phyloP scores from a whole-genome alignment of 1,140 invertebrate genomes.

The Fopius arisanus region DNA sequence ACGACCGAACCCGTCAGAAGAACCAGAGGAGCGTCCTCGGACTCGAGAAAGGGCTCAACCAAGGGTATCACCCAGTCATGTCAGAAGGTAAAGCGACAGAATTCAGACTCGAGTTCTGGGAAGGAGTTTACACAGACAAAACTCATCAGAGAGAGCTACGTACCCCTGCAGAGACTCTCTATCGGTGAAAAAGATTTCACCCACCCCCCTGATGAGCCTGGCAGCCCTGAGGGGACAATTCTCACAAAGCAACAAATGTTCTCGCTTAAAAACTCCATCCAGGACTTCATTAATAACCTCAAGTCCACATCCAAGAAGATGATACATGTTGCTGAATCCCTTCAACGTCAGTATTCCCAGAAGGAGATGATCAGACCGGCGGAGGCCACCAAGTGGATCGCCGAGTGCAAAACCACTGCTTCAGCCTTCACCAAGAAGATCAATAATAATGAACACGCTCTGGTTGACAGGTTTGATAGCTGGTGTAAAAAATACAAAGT shows the following conservation, averaged over 20 bases:
- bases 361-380: neutral
- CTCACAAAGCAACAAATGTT: conserved; percentile 25
- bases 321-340: conserved; percentile 8
- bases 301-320: conserved; percentile 18
- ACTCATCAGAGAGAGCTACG: conserved; percentile 10
- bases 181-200: conserved; percentile 33
- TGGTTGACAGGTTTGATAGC: conserved; percentile 8
- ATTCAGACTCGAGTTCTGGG: conserved; percentile 38
- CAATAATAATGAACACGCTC: neutral
- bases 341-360: neutral
- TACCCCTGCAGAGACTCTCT: conserved; percentile 10
- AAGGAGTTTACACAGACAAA: conserved; percentile 41
- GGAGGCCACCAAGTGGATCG: conserved; percentile 10
- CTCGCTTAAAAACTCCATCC: conserved; percentile 9
- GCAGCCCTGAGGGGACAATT: conserved; percentile 25
- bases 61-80: neutral
- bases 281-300: conserved; percentile 21
- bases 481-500: conserved; percentile 29
- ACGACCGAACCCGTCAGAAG: neutral
- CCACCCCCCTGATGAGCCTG: conserved; percentile 24
- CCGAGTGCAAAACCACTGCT: conserved; percentile 14
- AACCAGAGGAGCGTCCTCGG: conserved; percentile 15
- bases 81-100: conserved; percentile 1
- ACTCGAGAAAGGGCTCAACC: neutral
- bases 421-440: neutral